phyloP scores from a whole-genome alignment of 2,113 vertebrate genomes.

The Crypturellus undulatus region DNA sequence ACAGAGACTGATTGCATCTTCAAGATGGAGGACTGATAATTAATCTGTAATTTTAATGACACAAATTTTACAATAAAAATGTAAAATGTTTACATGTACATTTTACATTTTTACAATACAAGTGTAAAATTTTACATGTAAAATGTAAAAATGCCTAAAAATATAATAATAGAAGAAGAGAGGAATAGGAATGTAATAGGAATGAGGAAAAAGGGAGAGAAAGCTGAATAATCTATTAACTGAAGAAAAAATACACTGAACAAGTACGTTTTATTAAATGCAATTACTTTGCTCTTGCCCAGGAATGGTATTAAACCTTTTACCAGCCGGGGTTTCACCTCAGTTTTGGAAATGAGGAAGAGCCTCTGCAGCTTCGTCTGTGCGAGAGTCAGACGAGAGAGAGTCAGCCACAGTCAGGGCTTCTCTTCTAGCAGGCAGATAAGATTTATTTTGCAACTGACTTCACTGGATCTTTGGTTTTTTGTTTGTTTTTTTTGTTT shows the following conservation, averaged over 20 bases:
- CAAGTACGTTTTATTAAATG: background rate
- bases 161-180: background rate
- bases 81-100: too few species aligned
- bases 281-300: background rate
- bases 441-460: background rate
- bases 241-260: background rate
- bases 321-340: background rate
- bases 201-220: background rate
- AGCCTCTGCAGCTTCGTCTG: accelerated
- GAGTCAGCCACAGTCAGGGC: accelerated
- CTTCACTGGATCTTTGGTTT: background rate
- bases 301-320: background rate
- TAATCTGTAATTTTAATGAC: background rate
- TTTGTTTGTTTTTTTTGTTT: background rate
- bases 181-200: background rate
- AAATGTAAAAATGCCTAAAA: background rate
- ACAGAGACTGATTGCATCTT: background rate
- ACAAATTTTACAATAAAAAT: background rate
- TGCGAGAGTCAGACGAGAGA: too few species aligned
- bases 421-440: background rate
- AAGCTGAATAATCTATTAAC: background rate
- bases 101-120: too few species aligned
- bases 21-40: background rate
- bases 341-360: background rate
- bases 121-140: too few species aligned